Percentiles rank a stretch among this genome's conserved stretches.
Conservation (phyloP, 2,113 vertebrate species). For the Syngnathoides biaculeatus region DNA sequence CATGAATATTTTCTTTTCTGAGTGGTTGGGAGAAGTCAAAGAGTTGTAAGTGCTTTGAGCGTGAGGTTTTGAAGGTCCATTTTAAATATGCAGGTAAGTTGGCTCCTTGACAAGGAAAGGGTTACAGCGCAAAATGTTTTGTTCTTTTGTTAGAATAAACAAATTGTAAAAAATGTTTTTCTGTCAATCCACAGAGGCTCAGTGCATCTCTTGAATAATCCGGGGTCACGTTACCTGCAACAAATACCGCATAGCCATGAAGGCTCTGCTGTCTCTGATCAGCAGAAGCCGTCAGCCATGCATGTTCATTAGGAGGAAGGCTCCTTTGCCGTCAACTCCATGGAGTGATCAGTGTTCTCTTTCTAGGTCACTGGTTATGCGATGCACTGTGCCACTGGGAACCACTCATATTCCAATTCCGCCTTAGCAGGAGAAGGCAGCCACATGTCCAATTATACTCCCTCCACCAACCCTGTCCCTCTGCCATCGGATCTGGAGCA, state of each 20-base stretch:
- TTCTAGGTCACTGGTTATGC: conserved; percentile 76
- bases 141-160: neutral
- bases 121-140: neutral
- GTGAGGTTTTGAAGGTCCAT: no score
- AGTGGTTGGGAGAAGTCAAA: no score
- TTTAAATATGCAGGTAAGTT: no score
- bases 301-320: conserved; percentile 36
- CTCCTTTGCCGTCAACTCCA: conserved; percentile 55
- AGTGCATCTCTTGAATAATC: neutral
- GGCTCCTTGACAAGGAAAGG: no score
- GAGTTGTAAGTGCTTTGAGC: no score
- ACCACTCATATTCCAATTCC: conserved; percentile 44
- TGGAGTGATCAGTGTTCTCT: conserved; percentile 72
- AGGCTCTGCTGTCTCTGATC: conserved; percentile 30
- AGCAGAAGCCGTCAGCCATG: conserved; percentile 33
- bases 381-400: conserved; percentile 66
- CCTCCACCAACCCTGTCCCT: conserved; percentile 51
- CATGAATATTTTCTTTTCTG: no score
- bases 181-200: neutral
- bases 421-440: conserved; percentile 49
- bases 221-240: conserved; percentile 8
- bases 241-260: conserved; percentile 28
- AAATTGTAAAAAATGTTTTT: neutral
- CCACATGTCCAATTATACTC: conserved; percentile 69
- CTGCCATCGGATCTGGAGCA: conserved; percentile 65